phyloP scores from a whole-genome alignment of 2,888 invertebrate species.

The Cephus spinipes region DNA sequence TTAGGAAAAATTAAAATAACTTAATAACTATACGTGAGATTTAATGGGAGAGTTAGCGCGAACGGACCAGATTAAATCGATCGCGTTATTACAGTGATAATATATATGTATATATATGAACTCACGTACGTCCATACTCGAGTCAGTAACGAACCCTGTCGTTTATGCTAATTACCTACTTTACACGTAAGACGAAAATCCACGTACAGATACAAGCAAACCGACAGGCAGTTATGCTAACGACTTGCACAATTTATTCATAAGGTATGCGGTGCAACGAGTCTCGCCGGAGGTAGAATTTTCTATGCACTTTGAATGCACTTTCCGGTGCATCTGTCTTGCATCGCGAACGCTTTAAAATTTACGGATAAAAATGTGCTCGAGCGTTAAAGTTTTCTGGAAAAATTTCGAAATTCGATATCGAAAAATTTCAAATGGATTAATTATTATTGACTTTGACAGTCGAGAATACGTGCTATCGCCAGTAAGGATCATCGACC shows the following conservation, averaged over 20 bases:
- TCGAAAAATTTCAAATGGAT: not conserved
- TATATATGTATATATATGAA: not conserved
- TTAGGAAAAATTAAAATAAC: not conserved
- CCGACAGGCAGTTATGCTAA: conserved; percentile 4
- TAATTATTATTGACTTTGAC: not conserved
- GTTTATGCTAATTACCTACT: not conserved
- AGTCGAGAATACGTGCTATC: not conserved
- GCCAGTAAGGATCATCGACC: not conserved
- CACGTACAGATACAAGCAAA: not conserved
- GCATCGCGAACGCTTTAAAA: not conserved
- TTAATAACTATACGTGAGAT: not conserved
- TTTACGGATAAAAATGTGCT: not conserved
- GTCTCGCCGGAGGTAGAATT: not conserved
- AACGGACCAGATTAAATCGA: not conserved
- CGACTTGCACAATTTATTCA: not conserved
- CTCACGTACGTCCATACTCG: not conserved
- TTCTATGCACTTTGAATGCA: not conserved
- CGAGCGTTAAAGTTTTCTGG: too few relatives aligned
- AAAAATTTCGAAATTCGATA: not conserved
- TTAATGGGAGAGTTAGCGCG: not conserved
- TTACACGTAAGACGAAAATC: not conserved
- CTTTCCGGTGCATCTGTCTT: not conserved
- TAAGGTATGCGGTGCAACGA: not conserved
- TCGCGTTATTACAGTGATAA: not conserved
- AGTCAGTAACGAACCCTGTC: not conserved